phyloP scores from a whole-genome alignment of 2,113 vertebrate genomes.

The Thalassoma bifasciatum region DNA sequence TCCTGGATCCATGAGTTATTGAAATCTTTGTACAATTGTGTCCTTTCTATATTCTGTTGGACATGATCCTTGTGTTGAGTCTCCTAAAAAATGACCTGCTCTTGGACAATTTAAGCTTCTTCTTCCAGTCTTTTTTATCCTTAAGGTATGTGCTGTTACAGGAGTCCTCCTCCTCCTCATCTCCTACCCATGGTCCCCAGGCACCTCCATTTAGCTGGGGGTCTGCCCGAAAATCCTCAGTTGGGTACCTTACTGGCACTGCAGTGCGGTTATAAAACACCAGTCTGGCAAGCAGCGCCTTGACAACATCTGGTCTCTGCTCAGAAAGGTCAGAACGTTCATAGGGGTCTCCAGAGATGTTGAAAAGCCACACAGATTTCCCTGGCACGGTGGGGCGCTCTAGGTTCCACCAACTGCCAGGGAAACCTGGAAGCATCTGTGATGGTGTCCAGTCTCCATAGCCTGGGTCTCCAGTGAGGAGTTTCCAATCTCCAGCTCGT shows the following conservation, averaged over 20 bases:
- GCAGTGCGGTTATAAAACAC: constrained; percentile 92
- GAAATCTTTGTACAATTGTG: background rate
- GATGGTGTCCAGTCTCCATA: constrained; percentile 97
- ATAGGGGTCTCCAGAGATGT: constrained; percentile 92
- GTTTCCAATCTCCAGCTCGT: constrained; percentile 94
- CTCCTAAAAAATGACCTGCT: constrained; percentile 92
- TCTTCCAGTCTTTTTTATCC: constrained; percentile 82
- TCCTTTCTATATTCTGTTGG: constrained; percentile 88
- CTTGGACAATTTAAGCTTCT: constrained; percentile 89
- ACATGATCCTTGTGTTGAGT: constrained; percentile 94
- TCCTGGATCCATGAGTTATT: too few species aligned
- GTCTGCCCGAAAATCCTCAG: constrained; percentile 92
- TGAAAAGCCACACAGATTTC: constrained; percentile 95
- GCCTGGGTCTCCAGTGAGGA: constrained; percentile 95
- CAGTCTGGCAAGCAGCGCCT: constrained; percentile 87
- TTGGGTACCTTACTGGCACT: constrained; percentile 93
- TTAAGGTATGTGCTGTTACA: constrained; percentile 73
- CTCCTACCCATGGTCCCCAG: constrained; percentile 95
- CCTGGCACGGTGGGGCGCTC: constrained; percentile 86
- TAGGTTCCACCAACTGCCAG: constrained; percentile 93
- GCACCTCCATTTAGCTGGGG: constrained; percentile 93
- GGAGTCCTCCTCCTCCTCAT: constrained; percentile 87
- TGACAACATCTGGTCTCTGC: constrained; percentile 90
- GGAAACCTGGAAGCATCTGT: constrained; percentile 91
- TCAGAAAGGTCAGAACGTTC: constrained; percentile 91